phyloP scores from a whole-genome alignment of 2,888 invertebrate species.

The Drosophila niveifrons region DNA sequence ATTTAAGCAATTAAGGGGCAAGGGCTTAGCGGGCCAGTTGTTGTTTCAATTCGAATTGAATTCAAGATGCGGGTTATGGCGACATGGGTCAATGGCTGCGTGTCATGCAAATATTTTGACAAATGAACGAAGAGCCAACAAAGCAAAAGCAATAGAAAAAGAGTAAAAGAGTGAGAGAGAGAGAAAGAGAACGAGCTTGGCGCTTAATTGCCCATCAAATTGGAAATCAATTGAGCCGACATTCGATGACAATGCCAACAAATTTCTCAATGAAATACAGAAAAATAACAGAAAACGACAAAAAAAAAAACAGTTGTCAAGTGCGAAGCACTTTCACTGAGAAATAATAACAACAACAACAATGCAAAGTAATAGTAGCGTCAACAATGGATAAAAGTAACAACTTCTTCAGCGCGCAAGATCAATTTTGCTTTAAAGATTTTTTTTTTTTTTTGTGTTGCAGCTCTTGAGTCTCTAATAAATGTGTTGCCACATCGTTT shows the following conservation, averaged over 20 bases:
- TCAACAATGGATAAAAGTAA: neutral
- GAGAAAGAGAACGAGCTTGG: neutral
- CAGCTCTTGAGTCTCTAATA: slow-evolving; percentile 7
- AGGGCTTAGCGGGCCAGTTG: slow-evolving; percentile 37
- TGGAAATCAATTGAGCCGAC: slow-evolving; percentile 54
- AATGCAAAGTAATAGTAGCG: neutral
- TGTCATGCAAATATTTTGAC: slow-evolving; percentile 58
- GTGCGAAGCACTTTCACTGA: slow-evolving; percentile 30
- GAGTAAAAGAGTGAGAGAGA: neutral
- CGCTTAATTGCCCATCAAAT: slow-evolving; percentile 44
- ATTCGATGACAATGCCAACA: slow-evolving; percentile 35
- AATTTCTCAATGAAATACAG: slow-evolving; percentile 14
- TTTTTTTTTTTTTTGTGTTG: neutral
- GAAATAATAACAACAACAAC: neutral
- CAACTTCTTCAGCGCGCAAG: slow-evolving; percentile 1
- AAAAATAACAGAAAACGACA: neutral
- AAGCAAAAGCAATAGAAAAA: neutral
- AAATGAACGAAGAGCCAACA: slow-evolving; percentile 7
- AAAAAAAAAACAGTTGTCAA: slow-evolving; percentile 19
- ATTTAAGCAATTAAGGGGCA: slow-evolving; percentile 62
- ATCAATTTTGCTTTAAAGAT: neutral
- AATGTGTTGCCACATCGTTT: slow-evolving; percentile 33
- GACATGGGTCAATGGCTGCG: slow-evolving; percentile 58
- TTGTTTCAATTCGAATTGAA: slow-evolving; percentile 6
- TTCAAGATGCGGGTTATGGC: slow-evolving; percentile 58